Evolutionary conservation across 30 jellyfish, hydroid and myxozoan species (phyloP).

Genomic region (Mastigias papua): DNA sequence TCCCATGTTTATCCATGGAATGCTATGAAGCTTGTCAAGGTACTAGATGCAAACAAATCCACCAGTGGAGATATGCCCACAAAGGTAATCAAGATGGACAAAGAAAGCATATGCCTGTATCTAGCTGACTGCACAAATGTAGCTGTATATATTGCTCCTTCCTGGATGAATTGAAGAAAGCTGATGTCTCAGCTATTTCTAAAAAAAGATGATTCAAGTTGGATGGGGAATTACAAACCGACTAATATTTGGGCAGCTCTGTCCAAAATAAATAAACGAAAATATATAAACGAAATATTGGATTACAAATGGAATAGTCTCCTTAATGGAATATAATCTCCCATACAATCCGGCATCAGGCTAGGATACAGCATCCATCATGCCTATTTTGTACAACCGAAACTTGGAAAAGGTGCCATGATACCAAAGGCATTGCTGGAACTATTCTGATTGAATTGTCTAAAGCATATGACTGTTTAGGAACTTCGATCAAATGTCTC

Average conservation of each 20-base stretch:
- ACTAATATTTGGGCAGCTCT: background rate
- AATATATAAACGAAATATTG: background rate
- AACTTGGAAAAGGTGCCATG: conserved; percentile 27
- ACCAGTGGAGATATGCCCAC: too few species aligned
- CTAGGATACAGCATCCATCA: conserved; percentile 17
- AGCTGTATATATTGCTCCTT: too few species aligned
- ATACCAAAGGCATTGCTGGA: conserved; percentile 28
- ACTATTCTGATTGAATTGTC: conserved; percentile 35
- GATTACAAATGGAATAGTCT: background rate
- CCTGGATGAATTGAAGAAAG: too few species aligned
- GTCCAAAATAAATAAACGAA: conserved; percentile 7
- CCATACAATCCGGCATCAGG: conserved; percentile 7
- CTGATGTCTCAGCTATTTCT: too few species aligned
- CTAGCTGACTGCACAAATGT: too few species aligned
- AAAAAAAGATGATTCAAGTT: background rate
- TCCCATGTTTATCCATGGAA: too few species aligned
- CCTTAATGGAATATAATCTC: background rate
- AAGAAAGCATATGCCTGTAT: too few species aligned
- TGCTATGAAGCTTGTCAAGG: too few species aligned
- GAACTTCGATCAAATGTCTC: too few species aligned
- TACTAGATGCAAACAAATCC: too few species aligned
- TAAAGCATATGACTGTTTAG: background rate
- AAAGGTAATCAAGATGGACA: too few species aligned
- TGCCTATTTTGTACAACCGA: conserved; percentile 20
- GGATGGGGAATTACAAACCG: conserved; percentile 19